Base-by-base conservation (phyloP, 2,888 invertebrate genomes). In the Furcula furcula region DNA sequence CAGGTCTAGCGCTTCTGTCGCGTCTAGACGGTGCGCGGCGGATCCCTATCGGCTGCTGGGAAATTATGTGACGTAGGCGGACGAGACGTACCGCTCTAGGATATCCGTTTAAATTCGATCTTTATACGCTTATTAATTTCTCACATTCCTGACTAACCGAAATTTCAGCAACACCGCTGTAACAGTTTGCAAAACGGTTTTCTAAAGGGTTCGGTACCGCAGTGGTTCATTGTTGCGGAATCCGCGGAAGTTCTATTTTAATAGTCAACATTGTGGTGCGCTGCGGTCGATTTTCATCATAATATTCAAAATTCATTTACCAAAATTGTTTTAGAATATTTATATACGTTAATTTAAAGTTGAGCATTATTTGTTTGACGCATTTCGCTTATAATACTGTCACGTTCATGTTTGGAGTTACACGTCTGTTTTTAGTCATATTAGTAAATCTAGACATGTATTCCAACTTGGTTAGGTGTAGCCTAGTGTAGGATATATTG, bases 21-120 rank as follows among this genome's bases (percentile, higher is more conserved):
- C 55, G 87, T 88, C 87, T 88, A 88, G 87, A 88, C 87, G 76
- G 66, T 44, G 71, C 65, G 72, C 70, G 72, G 2, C 11, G 77
- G 77, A 71, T 82, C 75, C 61, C 79, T 81, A 83, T 82, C 84
- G 78, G 73, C 64, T 67, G 68, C 70, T 60, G 76, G 76, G 77
- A 84, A 86, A 86, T 87, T 84, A 83, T 83, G 79, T 80, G 82
- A 79, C 71, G 71, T 63, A 66, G 66, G 65, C 60, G 68, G 58
- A 55, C 56, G 57, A n/a, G n/a, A 46, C 47, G 64, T 62, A 60
- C 61, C 62, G 55, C 54, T 55, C 57, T 55, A 59, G 65, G 67
- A 73, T 68, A 67, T 75, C 65, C 73, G 65, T 59, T 49, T 49
- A 36, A 65, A 68, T 68, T 60, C 62, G 56, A 69, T 67, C 62